These are phyloP conservation scores for Incurvaria masculella DNA, from an alignment of 2,888 invertebrate genomes.

Conservation along the genomic window DNA sequence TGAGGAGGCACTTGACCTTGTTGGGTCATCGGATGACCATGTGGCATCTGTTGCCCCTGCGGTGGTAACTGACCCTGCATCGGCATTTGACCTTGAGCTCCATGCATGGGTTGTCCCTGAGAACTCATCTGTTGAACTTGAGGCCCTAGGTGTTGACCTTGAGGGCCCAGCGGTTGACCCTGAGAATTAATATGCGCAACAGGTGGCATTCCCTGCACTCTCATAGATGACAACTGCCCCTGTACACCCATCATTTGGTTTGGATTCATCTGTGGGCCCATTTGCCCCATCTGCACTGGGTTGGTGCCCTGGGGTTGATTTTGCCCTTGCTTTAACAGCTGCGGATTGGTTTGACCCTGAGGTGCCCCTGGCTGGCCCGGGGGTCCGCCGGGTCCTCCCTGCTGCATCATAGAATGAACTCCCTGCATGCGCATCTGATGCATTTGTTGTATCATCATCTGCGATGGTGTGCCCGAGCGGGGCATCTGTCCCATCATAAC, in stretches of 20 bases:
- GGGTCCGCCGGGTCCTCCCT: background rate
- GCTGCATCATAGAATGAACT: background rate
- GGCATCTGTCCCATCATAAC: conserved; percentile 33
- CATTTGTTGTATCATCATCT: conserved; percentile 21
- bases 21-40: conserved; percentile 18
- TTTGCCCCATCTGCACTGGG: conserved; percentile 9
- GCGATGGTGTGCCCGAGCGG: conserved; percentile 38
- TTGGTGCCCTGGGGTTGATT: background rate
- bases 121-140: conserved; percentile 17
- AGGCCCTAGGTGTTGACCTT: conserved; percentile 28
- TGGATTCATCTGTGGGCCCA: conserved; percentile 22
- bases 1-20: conserved; percentile 24
- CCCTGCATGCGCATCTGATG: conserved; percentile 28
- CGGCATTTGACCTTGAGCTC: conserved; percentile 35
- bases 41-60: conserved; percentile 17
- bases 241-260: conserved; percentile 30
- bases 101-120: conserved; percentile 25
- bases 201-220: background rate
- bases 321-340: background rate
- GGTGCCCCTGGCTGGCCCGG: background rate
- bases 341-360: background rate
- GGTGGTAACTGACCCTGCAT: conserved; percentile 27
- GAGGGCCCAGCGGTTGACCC: conserved; percentile 23
- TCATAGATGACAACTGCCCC: background rate
- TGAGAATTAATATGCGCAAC: conserved; percentile 18